phyloP scores from a whole-genome alignment of 2,888 invertebrate species.

The Lasioglossum oenotherae region DNA sequence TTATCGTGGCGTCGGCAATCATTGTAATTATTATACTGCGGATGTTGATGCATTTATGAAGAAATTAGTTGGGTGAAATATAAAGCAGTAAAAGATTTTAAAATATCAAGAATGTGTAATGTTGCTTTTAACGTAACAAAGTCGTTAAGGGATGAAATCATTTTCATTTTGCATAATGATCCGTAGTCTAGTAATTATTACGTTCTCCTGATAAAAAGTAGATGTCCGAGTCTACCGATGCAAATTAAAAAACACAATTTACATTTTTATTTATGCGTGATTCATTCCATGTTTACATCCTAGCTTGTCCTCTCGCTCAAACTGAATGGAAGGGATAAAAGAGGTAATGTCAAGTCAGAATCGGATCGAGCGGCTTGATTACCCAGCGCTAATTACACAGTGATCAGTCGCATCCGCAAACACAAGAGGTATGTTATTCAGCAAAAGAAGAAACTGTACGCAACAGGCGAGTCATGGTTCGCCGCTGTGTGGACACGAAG shows the following conservation, averaged over 20 bases:
- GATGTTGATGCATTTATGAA: too few relatives aligned
- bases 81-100: too few relatives aligned
- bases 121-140: too few relatives aligned
- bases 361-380: neutral
- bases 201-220: too few relatives aligned
- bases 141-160: too few relatives aligned
- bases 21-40: too few relatives aligned
- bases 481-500: slow-evolving; percentile 28
- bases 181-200: too few relatives aligned
- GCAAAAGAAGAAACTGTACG: slow-evolving; percentile 26
- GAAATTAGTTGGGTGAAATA: too few relatives aligned
- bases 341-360: neutral
- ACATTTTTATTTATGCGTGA: neutral
- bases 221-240: neutral
- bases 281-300: neutral
- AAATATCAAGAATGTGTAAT: too few relatives aligned
- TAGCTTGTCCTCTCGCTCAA: neutral
- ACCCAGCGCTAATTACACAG: neutral
- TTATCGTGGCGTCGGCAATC: neutral
- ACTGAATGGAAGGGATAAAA: neutral
- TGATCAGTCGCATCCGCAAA: slow-evolving; percentile 30
- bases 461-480: slow-evolving; percentile 53
- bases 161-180: too few relatives aligned
- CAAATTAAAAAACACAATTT: neutral
- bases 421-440: slow-evolving; percentile 41